Percentiles rank a stretch among this genome's conserved stretches.
These are phyloP conservation scores for Corella eumyota DNA, from an alignment of 23 tunicate species.

Conservation along the genomic window DNA sequence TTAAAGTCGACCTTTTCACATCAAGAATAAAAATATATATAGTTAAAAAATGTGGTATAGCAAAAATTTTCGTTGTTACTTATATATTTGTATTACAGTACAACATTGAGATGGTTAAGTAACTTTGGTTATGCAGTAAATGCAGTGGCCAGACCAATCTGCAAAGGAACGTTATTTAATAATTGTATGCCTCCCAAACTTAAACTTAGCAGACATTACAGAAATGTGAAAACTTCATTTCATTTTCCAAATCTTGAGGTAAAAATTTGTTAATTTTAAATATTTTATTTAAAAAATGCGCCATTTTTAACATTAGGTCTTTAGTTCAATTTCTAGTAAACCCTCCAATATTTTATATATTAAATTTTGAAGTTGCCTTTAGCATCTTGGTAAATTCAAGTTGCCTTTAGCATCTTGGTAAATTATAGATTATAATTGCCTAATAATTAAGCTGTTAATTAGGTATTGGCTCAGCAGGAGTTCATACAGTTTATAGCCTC, in stretches of 20 bases:
- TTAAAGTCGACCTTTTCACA: too few relatives aligned
- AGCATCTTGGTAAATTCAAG: too few relatives aligned
- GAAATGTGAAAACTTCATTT: conserved; percentile 65
- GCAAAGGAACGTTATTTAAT: conserved; percentile 55
- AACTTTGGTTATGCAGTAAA: conserved; percentile 75
- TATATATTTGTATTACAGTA: conserved; percentile 14
- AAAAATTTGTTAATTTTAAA: background rate
- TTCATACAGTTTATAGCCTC: too few relatives aligned
- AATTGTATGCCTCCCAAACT: conserved; percentile 56
- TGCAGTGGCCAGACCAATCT: conserved; percentile 79
- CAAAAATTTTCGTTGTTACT: background rate
- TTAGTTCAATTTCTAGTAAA: too few relatives aligned
- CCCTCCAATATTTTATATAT: too few relatives aligned
- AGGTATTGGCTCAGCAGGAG: too few relatives aligned
- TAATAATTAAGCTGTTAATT: too few relatives aligned
- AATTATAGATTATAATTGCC: background rate
- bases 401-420: background rate
- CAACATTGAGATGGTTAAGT: conserved; percentile 78
- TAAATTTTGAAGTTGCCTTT: too few relatives aligned
- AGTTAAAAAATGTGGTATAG: too few relatives aligned
- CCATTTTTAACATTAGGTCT: background rate
- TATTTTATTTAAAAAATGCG: background rate
- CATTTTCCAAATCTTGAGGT: conserved; percentile 71
- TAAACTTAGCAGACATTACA: conserved; percentile 85
- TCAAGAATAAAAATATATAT: too few relatives aligned